Base-by-base conservation (phyloP, 2,888 invertebrate genomes). In the Pogonocherus hispidulus region DNA sequence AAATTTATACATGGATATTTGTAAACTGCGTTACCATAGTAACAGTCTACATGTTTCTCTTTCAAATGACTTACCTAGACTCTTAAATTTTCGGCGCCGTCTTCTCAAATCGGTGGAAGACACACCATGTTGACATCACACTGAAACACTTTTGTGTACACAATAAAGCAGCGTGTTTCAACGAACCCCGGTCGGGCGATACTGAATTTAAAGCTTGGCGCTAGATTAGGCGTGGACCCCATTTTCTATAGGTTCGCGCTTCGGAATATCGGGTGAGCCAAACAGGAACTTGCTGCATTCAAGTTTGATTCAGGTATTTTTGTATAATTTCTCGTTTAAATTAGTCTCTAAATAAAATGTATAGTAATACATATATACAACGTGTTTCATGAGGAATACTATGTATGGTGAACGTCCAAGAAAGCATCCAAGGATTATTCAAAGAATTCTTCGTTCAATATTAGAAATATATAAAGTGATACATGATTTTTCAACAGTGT, bases 131-230 rank as follows among this genome's bases (percentile, higher is more conserved):
- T 51, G 32, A 16, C 4, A 22, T 23, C 20, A 35, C 19, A 37
- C 23, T 14, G 18, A 62, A 49, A 35, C 51, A 51, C 49, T n/a
- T 51, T 51, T 51, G n/a, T 51, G 19, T 51, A 51, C 62, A 62
- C 62, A 62, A 51, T 44, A 46, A 55, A 51, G 18, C 37, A 32
- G 49, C 62, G 62, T 51, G 62, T 51, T 51, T 35, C 51, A 11
- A 51, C 9, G 16, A 22, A 51, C 62, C 62, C 49, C 62, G 51
- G 16, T 19, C 51, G 20, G 20, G 37, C 35, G 23, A 35, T 49
- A 62, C 62, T 62, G 62, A 51, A 51, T 62, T 62, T 27, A 62
- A 59, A 51, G 62, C 49, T 62, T 62, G 62, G 62, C 62, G 62
- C 35, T 62, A 22, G 27, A 22, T 44, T 37, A 14, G 41, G 56